A percentile compares a stretch with the other conserved stretches of the same genome.
Evolutionary conservation across 1,140 invertebrate species (phyloP).

Genomic region (Galendromus occidentalis): DNA sequence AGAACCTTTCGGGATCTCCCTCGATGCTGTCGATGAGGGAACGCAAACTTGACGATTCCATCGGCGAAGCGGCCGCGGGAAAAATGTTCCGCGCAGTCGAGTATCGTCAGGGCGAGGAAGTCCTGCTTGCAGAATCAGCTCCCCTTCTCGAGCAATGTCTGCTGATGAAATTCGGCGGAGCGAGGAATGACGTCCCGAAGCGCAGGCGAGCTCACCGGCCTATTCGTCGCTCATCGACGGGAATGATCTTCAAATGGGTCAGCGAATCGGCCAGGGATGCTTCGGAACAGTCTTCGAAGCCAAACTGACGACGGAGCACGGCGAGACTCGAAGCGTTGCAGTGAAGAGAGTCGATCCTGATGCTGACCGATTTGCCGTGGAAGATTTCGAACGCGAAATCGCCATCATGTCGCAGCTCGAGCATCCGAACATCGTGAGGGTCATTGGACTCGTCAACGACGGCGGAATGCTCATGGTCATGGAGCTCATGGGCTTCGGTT

Average conservation of each 20-base stretch:
- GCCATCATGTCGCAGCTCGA: conserved; percentile 53
- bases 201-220: no score
- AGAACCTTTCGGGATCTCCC: no score
- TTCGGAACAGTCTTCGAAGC: conserved; percentile 50
- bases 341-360: conserved; percentile 44
- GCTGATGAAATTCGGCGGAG: no score
- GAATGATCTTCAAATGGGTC: background rate
- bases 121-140: no score
- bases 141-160: no score
- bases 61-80: no score
- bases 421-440: conserved; percentile 67
- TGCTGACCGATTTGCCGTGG: conserved; percentile 14
- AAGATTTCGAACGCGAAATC: conserved; percentile 41
- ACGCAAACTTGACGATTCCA: no score
- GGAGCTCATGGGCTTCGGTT: conserved; percentile 63
- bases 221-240: no score
- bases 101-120: no score
- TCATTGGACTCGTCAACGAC: conserved; percentile 53
- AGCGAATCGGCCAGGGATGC: conserved; percentile 35
- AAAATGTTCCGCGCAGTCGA: no score
- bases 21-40: no score
- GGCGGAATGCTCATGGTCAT: conserved; percentile 58
- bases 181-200: no score
- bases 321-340: conserved; percentile 33
- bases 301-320: conserved; percentile 33